A percentile compares a stretch with the other conserved stretches of the same genome.
phyloP scores from a whole-genome alignment of 2,888 invertebrate genomes.

The Drosophila merina region DNA sequence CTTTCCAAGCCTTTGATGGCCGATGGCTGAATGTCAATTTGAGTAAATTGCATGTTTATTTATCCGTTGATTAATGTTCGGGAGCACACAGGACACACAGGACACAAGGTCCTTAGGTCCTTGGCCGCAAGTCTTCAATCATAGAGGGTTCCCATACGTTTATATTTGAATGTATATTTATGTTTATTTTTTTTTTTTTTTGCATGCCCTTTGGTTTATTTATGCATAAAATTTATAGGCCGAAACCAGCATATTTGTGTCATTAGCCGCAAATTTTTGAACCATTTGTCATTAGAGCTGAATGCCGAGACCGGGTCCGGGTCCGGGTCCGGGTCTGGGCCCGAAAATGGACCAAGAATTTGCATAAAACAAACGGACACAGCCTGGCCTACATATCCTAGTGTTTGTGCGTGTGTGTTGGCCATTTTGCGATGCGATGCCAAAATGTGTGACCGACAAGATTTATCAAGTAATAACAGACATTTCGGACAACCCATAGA shows the following conservation, averaged over 20 bases:
- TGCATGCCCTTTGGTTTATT: constrained; percentile 52
- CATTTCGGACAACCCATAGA: constrained; percentile 80
- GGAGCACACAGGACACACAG: constrained; percentile 21
- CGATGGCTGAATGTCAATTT: constrained; percentile 63
- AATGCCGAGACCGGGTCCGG: constrained; percentile 36
- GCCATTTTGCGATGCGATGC: constrained; percentile 45
- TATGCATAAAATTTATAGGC: constrained; percentile 76
- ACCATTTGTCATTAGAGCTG: constrained; percentile 76
- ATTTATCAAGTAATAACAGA: constrained; percentile 79
- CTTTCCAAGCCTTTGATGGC: background rate
- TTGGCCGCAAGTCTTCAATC: constrained; percentile 66
- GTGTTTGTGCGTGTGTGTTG: constrained; percentile 25
- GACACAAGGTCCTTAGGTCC: constrained; percentile 54
- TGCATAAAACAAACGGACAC: constrained; percentile 74
- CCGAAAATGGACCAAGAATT: constrained; percentile 52
- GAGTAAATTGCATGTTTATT: constrained; percentile 73
- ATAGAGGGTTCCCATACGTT: constrained; percentile 35
- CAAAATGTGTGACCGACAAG: constrained; percentile 77
- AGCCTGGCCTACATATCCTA: constrained; percentile 4
- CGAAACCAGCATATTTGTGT: constrained; percentile 74
- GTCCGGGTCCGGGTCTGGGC: background rate
- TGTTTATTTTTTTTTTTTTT: constrained; percentile 16
- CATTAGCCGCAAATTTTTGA: constrained; percentile 79
- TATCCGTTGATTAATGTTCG: constrained; percentile 69
- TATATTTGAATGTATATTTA: constrained; percentile 26